These are phyloP conservation scores for Melanotaenia maccullochi DNA, from an alignment of 2,797 vertebrate genomes.

Conservation along the genomic window DNA sequence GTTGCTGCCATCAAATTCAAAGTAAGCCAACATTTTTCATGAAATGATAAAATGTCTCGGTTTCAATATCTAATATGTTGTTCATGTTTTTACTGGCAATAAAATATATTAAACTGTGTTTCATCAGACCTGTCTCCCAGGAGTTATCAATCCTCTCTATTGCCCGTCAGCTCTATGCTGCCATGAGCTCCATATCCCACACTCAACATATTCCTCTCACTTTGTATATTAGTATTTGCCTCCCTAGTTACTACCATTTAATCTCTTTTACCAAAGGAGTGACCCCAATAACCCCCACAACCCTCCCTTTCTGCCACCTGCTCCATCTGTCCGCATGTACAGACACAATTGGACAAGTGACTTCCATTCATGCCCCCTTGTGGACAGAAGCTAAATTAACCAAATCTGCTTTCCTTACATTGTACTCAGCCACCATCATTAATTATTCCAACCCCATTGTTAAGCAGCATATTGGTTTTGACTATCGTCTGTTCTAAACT, in stretches of 20 bases:
- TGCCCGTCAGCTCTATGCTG: slow-evolving; percentile 65
- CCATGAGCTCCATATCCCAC: slow-evolving; percentile 42
- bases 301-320: slow-evolving; percentile 8
- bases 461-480: slow-evolving; percentile 41
- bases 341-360: slow-evolving; percentile 35
- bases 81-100: too few relatives aligned
- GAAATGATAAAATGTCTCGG: too few relatives aligned
- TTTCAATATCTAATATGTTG: too few relatives aligned
- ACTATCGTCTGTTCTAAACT: slow-evolving; percentile 31
- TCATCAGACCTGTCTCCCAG: too few relatives aligned
- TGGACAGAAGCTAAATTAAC: slow-evolving; percentile 45
- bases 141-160: too few relatives aligned
- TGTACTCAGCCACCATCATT: slow-evolving; percentile 21
- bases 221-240: slow-evolving; percentile 15
- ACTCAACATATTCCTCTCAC: slow-evolving; percentile 19
- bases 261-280: slow-evolving; percentile 46
- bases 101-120: too few relatives aligned
- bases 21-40: too few relatives aligned
- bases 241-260: slow-evolving; percentile 41
- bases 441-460: slow-evolving; percentile 16
- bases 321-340: slow-evolving; percentile 58
- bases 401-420: slow-evolving; percentile 5
- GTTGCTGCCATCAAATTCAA: too few relatives aligned
- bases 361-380: slow-evolving; percentile 42
- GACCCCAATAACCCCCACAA: slow-evolving; percentile 24